Evolutionary conservation across 2,113 vertebrate genomes (phyloP), one percentile per base, ranked within the genome.

Genomic region (Lophochroa leadbeateri): DNA sequence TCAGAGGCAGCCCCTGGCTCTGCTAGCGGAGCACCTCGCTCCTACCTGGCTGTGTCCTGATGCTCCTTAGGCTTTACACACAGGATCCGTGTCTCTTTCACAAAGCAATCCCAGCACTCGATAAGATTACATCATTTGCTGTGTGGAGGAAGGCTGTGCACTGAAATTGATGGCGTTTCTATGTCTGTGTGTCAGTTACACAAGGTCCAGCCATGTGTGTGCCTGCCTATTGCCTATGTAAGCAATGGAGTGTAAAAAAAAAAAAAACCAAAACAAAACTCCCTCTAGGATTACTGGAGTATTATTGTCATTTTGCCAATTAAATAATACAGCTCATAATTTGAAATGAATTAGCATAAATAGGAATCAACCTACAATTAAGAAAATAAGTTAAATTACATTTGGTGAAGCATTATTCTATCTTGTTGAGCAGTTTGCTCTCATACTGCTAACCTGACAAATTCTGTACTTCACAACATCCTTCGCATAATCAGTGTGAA

Each of bases 361-460:
- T 58, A 77, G 44, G 53, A 72, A 90, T 82, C 83, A 69, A 61
- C 46, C 50, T 60, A 27, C 75, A 90, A 37, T 95, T 96, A 88
- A 83, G 94, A 61, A 86, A 86, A 87, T 82, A 84, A 74, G 43
- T 94, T 58, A 67, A 89, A 77, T 21, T 69, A 68, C 17, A 29
- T 91, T 88, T 94, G 71, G 31, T 10, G 35, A 75, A 74, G 74
- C 71, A 35, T 87, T 85, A 31, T 72, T 86, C 27, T 89, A 57
- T 69, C 44, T 53, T 31, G 90, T 49, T 47, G 72, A 53, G 13
- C 29, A 47, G 87, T 61, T 69, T 68, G 69, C 61, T 86, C 19
- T 64, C 0, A 0, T 71, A 27, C 63, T 37, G 88, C 74, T 85
- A 43, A 77, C 46, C 64, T 93, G 86, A 44, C 55, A 64, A 28